Percentiles rank a stretch among this genome's conserved stretches.
phyloP scores from a whole-genome alignment of 2,888 invertebrate genomes.

The Sylvicola cinctus region DNA sequence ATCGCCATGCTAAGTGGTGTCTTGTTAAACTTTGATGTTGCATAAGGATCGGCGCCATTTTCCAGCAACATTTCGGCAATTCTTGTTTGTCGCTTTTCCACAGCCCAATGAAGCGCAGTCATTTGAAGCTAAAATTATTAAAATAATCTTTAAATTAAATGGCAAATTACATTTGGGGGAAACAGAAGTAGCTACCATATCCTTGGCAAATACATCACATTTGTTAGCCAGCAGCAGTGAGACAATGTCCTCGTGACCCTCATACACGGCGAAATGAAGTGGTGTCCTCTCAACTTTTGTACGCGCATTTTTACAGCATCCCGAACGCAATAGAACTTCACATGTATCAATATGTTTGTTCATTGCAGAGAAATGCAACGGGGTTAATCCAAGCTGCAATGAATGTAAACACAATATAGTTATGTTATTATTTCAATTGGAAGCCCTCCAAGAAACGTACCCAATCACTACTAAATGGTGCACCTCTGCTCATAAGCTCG shows the following conservation, averaged over 20 bases:
- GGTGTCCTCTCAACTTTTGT: conserved; percentile 88
- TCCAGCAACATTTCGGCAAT: conserved; percentile 48
- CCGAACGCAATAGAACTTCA: conserved; percentile 62
- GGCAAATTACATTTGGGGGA: no score
- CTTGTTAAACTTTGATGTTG: conserved; percentile 52
- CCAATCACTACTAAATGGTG: conserved; percentile 87
- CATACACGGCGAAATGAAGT: conserved; percentile 70
- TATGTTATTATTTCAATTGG: neutral
- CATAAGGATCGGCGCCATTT: conserved; percentile 47
- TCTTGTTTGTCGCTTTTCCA: conserved; percentile 53
- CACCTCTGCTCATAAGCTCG: conserved; percentile 62
- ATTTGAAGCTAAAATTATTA: conserved; percentile 40
- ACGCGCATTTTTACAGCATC: conserved; percentile 69
- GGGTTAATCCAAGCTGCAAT: conserved; percentile 64
- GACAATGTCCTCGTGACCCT: conserved; percentile 59
- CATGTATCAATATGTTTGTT: conserved; percentile 61
- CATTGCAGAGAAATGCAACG: conserved; percentile 70
- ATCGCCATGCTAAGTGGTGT: conserved; percentile 45
- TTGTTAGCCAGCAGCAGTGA: conserved; percentile 43
- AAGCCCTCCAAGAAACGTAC: conserved; percentile 24
- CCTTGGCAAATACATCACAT: conserved; percentile 51
- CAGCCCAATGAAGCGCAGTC: conserved; percentile 92
- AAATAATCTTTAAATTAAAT: conserved; percentile 1
- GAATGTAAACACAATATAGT: conserved; percentile 8
- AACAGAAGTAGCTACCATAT: conserved; percentile 52